Percentiles rank a stretch among this genome's conserved stretches.
phyloP scores from a whole-genome alignment of 2,797 vertebrate genomes.

The Rhinoraja longicauda region DNA sequence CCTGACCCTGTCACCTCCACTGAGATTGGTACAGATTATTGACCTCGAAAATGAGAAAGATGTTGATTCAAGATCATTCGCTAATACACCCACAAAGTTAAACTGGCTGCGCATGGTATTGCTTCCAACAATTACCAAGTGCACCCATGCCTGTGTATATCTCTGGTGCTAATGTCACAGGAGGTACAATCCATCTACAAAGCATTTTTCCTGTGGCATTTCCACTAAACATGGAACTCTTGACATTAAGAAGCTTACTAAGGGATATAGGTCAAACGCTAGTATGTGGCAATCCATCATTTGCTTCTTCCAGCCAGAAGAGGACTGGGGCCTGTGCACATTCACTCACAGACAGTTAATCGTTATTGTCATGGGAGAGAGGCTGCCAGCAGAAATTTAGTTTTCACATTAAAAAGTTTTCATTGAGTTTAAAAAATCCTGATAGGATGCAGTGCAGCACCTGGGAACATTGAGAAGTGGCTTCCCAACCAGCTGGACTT shows the following conservation, averaged over 20 bases:
- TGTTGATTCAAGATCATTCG: background rate
- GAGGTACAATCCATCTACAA: background rate
- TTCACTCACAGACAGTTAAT: background rate
- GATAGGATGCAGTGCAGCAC: background rate
- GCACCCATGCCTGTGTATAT: background rate
- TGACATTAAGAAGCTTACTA: background rate
- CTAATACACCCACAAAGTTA: background rate
- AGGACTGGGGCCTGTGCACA: background rate
- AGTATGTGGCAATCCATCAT: background rate
- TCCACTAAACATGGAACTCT: background rate
- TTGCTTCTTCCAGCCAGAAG: background rate
- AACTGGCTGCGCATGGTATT: background rate
- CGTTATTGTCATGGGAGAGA: background rate
- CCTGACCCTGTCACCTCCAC: background rate
- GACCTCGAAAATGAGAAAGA: background rate
- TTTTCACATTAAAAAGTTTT: background rate
- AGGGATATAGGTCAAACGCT: background rate
- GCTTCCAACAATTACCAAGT: background rate
- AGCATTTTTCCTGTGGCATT: background rate
- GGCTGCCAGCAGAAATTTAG: background rate
- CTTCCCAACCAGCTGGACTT: background rate
- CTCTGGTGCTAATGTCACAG: background rate
- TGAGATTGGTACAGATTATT: background rate
- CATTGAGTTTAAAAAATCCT: background rate
- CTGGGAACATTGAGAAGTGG: background rate